Conservation (phyloP, 2,113 vertebrate genomes). For the Pelecanus crispus region DNA sequence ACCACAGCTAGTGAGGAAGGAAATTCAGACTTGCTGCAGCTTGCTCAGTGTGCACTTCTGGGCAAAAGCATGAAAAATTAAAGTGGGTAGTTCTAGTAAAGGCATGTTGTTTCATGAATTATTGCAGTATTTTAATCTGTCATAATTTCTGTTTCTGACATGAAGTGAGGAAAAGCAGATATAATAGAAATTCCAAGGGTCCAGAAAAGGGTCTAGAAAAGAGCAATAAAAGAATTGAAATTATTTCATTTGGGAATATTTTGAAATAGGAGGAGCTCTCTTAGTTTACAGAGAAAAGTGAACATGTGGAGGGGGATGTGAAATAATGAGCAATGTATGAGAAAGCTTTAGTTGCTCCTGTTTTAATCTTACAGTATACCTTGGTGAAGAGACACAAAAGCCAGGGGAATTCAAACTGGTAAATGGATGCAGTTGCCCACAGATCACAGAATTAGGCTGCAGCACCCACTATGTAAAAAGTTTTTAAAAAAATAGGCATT, state of each 20-base stretch:
- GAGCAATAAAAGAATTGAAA: neutral
- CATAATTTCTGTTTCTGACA: neutral
- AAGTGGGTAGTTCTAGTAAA: neutral
- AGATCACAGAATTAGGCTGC: neutral
- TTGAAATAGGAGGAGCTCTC: neutral
- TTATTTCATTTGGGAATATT: neutral
- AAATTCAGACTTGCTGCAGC: neutral
- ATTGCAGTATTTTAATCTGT: neutral
- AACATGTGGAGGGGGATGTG: neutral
- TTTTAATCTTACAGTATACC: neutral
- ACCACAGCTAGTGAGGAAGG: neutral
- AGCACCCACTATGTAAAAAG: neutral
- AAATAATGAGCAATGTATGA: neutral
- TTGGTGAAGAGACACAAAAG: neutral
- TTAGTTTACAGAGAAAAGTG: neutral
- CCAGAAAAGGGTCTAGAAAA: neutral
- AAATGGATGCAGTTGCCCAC: neutral
- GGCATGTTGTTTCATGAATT: neutral
- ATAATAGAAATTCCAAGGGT: neutral
- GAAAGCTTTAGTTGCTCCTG: neutral
- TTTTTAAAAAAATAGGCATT: neutral
- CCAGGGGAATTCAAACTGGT: neutral
- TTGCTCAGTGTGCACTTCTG: neutral
- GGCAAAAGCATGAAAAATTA: neutral
- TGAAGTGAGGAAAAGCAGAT: neutral